Base-by-base conservation (phyloP, 2,113 vertebrate genomes). In the Cyanoramphus novaezelandiae region DNA sequence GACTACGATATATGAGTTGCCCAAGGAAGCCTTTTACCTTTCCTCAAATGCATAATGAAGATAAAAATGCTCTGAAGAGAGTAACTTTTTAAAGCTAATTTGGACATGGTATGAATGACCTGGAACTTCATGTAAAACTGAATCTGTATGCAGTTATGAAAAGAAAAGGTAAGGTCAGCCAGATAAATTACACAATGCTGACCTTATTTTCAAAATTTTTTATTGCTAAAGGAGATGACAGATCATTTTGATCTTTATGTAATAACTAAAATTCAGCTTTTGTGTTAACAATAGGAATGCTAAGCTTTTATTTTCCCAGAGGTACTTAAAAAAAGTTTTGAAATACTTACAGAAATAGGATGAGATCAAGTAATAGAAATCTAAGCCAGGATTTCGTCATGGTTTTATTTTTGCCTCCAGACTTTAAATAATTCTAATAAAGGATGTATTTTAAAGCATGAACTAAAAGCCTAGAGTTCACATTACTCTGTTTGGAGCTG, bases 231-330 rank as follows among this genome's bases (percentile, higher is more conserved):
- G 52, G 65, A 89, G 60, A 37, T 95, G 93, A 89, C 50, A 64
- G 63, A 83, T 92, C 50, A 57, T 94, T 97, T 94, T 95, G 80
- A 35, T 90, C 65, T 93, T 50, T 93, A n/a, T 72, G 55, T 77
- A 93, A 53, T 90, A 80, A 89, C 86, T 72, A 92, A 94, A 97
- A 95, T 95, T 97, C 96, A 76, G 71, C 68, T 86, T 92, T 83
- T 75, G 29, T 95, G 69, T 95, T 97, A 97, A 93, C 94, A 94
- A 84, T 90, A 95, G 31, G 83, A 96, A 71, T 95, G 72, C 78
- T 94, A 96, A 95, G 90, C 41, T 91, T 95, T 82, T 87, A 17
- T 97, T 97, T 97, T 97, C 91, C 91, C 94, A 90, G 96, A 95
- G 71, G 88, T 96, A 94, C 76, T 94, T 94, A 62, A 57, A 92